phyloP scores from a whole-genome alignment of 2,888 invertebrate genomes.

The Drosophila paramelanica region DNA sequence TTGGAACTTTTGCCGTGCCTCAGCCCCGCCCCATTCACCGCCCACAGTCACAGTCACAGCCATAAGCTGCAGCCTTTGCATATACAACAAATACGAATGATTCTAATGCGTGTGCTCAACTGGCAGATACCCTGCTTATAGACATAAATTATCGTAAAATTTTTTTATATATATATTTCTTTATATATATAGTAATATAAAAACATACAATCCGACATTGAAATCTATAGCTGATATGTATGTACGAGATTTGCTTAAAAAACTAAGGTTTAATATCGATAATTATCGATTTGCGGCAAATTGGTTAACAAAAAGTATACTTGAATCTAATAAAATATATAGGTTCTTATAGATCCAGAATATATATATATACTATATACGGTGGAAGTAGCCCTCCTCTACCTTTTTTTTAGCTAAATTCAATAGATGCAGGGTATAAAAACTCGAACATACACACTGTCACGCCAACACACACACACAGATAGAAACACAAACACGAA shows the following conservation, averaged over 20 bases:
- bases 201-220: no score
- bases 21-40: neutral
- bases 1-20: slow-evolving; percentile 66
- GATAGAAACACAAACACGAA: slow-evolving; percentile 29
- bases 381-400: no score
- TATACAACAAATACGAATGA: slow-evolving; percentile 1
- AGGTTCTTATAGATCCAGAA: neutral
- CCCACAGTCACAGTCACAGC: slow-evolving; percentile 4
- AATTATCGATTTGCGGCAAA: no score
- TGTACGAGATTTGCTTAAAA: no score
- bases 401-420: neutral
- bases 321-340: no score
- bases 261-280: no score
- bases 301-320: no score
- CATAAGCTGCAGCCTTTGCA: slow-evolving; percentile 38
- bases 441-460: slow-evolving; percentile 14
- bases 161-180: no score
- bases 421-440: slow-evolving; percentile 18
- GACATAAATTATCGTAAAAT: neutral
- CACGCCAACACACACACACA: neutral
- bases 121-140: neutral
- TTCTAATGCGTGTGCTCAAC: neutral
- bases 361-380: no score
- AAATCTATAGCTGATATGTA: no score
- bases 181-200: no score